Base-by-base conservation (phyloP, 2,888 invertebrate species). In the Apodemia zela region DNA sequence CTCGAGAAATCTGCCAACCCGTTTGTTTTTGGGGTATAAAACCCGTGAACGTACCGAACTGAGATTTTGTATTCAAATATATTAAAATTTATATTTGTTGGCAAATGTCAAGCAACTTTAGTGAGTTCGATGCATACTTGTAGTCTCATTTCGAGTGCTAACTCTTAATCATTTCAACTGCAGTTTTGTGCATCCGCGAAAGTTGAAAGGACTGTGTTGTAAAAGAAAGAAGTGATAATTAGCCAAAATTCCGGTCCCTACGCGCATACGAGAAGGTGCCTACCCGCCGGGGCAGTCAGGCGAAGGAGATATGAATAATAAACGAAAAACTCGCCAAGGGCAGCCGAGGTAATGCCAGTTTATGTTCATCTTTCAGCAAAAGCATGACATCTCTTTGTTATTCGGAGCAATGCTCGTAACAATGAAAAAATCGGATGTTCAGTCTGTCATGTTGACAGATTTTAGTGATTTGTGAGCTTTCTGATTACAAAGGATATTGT, bases 181-280 rank as follows among this genome's bases (percentile, higher is more conserved):
- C 92, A 92, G 87, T 89, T 88, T 86, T 81, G 90, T 92, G 92
- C 92, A 92, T 92, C 88, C 89, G 91, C 90, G 92, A 91, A 91
- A 91, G 91, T 91, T 91, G 91, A 91, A 89, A 90, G 89, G 89
- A 92, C 90, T 90, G 89, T 91, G 89, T 91, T 91, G 85, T 90
- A 86, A 89, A 89, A 90, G 88, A 90, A 84, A 89, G 91, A 86
- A 86, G 87, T 85, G 86, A 86, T 82, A 92, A 92, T 88, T 89
- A 82, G 89, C 93, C 95, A 95, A 95, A 95, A 95, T 95, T 95
- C 95, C 95, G 95, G 95, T 95, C 94, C 95, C 95, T 91, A 95
- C 95, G 94, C 94, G 94, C 93, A 95, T 94, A 93, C 94, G 93
- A 93, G 95, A 95, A 93, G 93, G 94, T 94, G 95, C 95, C 94